Evolutionary conservation across 2,797 vertebrate species (phyloP).

Genomic region (Alca torda): DNA sequence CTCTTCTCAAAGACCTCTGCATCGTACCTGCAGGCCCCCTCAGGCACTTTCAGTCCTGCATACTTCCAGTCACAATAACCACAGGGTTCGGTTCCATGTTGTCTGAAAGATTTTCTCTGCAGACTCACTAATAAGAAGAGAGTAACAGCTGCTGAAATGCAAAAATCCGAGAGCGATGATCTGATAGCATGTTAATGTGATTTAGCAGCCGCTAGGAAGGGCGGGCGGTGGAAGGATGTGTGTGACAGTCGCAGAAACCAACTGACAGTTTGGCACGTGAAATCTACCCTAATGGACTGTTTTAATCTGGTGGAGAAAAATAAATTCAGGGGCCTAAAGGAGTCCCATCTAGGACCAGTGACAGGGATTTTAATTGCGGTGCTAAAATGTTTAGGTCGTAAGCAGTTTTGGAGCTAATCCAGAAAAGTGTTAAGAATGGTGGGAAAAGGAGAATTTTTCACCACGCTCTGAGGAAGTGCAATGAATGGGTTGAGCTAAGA

Average conservation of each 20-base stretch:
- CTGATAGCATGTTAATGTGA: constrained; percentile 39
- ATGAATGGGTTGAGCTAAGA: background rate
- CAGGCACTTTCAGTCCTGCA: background rate
- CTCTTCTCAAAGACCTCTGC: constrained; percentile 6
- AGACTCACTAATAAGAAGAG: constrained; percentile 37
- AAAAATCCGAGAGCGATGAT: constrained; percentile 35
- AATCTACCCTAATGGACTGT: background rate
- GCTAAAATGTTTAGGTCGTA: background rate
- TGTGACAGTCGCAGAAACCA: background rate
- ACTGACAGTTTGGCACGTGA: constrained; percentile 16
- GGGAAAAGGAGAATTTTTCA: background rate
- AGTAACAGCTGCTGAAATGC: constrained; percentile 47
- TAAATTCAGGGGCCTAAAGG: background rate
- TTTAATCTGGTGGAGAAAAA: constrained; percentile 29
- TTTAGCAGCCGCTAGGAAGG: background rate
- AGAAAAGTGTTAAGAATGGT: background rate
- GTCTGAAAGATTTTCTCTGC: constrained; percentile 41
- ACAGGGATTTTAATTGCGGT: constrained; percentile 1
- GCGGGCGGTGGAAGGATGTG: background rate
- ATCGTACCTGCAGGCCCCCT: constrained; percentile 10
- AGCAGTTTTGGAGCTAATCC: background rate
- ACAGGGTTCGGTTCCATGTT: constrained; percentile 13
- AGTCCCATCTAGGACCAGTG: background rate
- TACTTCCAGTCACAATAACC: constrained; percentile 28
- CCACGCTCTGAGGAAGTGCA: background rate